A percentile compares a stretch with the other conserved stretches of the same genome.
phyloP scores from a whole-genome alignment of 1,140 invertebrate species.

The Apolygus lucorum region DNA sequence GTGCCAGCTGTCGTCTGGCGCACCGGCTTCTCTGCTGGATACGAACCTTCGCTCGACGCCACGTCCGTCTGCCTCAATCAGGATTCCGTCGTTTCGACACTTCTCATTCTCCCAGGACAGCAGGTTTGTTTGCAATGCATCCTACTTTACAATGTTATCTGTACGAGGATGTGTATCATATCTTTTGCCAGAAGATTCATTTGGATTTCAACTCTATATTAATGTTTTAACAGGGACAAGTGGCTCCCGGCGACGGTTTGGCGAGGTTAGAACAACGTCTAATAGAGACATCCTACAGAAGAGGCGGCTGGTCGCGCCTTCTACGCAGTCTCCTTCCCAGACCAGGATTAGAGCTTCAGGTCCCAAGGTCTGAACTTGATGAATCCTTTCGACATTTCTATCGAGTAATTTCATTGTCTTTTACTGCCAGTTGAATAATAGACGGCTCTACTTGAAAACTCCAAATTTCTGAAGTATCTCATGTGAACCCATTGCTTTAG shows the following conservation, averaged over 20 bases:
- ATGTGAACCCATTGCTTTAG: too few species aligned
- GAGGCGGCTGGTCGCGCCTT: constrained; percentile 61
- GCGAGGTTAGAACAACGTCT: constrained; percentile 59
- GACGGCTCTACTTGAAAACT: too few species aligned
- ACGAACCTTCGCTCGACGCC: constrained; percentile 69
- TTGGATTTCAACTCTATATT: too few species aligned
- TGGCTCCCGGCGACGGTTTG: constrained; percentile 64
- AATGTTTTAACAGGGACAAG: constrained; percentile 41
- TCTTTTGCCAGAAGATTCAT: too few species aligned
- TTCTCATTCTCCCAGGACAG: constrained; percentile 70
- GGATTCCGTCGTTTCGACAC: constrained; percentile 60
- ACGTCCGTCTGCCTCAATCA: constrained; percentile 63
- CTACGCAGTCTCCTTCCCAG: constrained; percentile 61
- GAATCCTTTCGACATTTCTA: too few species aligned
- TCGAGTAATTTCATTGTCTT: too few species aligned
- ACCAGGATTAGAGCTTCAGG: constrained; percentile 62
- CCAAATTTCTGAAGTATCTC: too few species aligned
- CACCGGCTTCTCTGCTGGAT: constrained; percentile 64
- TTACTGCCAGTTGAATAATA: too few species aligned
- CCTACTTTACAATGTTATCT: too few species aligned
- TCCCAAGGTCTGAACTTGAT: constrained; percentile 49
- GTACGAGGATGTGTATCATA: too few species aligned
- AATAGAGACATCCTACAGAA: constrained; percentile 52
- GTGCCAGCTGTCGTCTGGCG: constrained; percentile 71
- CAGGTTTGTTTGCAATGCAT: constrained; percentile 45